phyloP scores from a whole-genome alignment of 2,797 vertebrate genomes.

The Pseudochaenichthys georgianus region DNA sequence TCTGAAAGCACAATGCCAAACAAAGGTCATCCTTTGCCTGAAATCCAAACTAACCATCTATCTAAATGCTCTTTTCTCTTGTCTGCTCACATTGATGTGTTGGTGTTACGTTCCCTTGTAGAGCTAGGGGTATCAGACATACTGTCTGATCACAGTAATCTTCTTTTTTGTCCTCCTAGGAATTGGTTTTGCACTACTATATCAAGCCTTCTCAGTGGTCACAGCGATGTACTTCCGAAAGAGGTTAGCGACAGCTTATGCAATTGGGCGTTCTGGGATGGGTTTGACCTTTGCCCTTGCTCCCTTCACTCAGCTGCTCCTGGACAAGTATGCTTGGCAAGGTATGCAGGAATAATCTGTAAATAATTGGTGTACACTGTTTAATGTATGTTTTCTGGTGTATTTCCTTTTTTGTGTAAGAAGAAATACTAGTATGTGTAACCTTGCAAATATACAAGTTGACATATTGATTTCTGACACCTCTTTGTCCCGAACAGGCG shows the following conservation, averaged over 20 bases:
- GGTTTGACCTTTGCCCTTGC: conserved; percentile 93
- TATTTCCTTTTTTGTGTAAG: conserved; percentile 3
- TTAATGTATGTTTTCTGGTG: background rate
- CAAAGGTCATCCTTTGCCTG: background rate
- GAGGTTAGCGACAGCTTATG: conserved; percentile 88
- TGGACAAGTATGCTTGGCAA: conserved; percentile 92
- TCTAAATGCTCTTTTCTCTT: background rate
- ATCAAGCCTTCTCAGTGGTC: conserved; percentile 90
- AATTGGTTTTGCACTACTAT: conserved; percentile 91
- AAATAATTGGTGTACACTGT: background rate
- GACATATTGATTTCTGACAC: conserved; percentile 15
- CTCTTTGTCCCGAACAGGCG: conserved; percentile 80
- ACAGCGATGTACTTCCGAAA: conserved; percentile 89
- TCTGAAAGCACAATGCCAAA: background rate
- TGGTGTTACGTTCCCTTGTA: too few relatives aligned
- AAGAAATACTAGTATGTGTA: background rate
- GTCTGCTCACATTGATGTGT: conserved; percentile 10
- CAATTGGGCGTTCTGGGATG: conserved; percentile 93
- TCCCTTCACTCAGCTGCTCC: conserved; percentile 91
- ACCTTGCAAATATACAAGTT: background rate
- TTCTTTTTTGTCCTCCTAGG: conserved; percentile 76
- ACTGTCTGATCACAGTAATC: background rate
- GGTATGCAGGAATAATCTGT: conserved; percentile 79
- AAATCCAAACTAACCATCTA: background rate
- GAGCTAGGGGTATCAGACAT: too few relatives aligned